phyloP scores from a whole-genome alignment of 2,113 vertebrate species.

The Toxotes jaculatrix region DNA sequence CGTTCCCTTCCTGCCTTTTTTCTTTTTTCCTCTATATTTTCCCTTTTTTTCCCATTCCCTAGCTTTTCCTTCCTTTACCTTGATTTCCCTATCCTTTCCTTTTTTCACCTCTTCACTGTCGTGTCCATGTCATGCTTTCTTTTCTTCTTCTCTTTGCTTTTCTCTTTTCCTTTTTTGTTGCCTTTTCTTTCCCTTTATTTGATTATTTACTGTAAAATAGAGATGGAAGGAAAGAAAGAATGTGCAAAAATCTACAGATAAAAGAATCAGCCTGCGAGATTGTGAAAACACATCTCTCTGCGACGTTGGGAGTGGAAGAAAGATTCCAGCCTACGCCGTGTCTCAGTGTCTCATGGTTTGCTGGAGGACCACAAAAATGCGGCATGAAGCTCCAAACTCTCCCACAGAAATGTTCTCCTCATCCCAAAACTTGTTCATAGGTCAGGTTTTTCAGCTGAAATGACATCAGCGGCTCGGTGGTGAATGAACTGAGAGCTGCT shows the following conservation, averaged over 20 bases:
- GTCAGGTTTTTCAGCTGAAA: neutral
- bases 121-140: neutral
- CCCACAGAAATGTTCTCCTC: constrained; percentile 1
- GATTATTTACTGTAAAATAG: neutral
- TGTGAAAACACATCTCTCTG: neutral
- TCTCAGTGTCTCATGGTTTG: constrained; percentile 1
- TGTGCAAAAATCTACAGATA: neutral
- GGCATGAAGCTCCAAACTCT: neutral
- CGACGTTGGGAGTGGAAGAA: neutral
- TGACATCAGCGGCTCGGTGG: neutral
- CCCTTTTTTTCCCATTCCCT: neutral
- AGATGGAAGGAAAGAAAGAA: neutral
- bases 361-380: constrained; percentile 15
- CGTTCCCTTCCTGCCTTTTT: neutral
- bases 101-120: neutral
- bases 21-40: neutral
- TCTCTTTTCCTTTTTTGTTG: neutral
- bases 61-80: neutral
- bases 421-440: neutral
- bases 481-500: neutral
- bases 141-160: neutral
- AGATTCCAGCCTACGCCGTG: neutral
- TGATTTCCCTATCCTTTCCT: neutral
- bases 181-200: neutral
- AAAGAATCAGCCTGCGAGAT: neutral